These are phyloP conservation scores for Agelas oroides DNA, from an alignment of 37 sponge, comb jelly and placozoan species.

Conservation along the genomic window DNA sequence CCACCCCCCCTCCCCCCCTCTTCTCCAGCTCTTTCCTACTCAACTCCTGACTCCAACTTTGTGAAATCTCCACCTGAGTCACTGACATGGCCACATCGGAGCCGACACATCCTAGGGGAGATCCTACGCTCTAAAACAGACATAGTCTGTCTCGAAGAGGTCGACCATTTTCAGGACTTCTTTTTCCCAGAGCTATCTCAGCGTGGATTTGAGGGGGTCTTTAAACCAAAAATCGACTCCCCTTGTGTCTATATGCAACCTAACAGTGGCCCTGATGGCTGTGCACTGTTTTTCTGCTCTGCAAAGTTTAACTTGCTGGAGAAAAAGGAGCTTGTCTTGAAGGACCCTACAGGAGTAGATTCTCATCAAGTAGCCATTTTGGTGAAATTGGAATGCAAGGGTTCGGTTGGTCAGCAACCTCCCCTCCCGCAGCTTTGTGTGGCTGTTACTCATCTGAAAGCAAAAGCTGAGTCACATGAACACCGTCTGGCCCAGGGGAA, in stretches of 20 bases:
- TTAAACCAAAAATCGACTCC: constrained; percentile 53
- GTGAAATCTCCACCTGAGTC: constrained; percentile 18
- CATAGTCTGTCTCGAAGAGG: constrained; percentile 79
- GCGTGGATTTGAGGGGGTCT: constrained; percentile 61
- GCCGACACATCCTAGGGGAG: constrained; percentile 41
- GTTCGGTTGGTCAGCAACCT: not conserved
- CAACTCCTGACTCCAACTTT: constrained; percentile 39
- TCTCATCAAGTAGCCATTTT: constrained; percentile 66
- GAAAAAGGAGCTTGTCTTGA: constrained; percentile 34
- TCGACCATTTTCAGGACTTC: constrained; percentile 76
- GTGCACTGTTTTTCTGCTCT: constrained; percentile 74
- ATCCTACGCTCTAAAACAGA: constrained; percentile 62
- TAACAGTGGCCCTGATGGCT: constrained; percentile 85
- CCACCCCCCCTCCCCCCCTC: not conserved
- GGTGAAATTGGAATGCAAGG: constrained; percentile 25
- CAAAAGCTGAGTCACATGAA: constrained; percentile 21
- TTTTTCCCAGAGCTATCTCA: constrained; percentile 52
- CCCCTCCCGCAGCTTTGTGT: constrained; percentile 36
- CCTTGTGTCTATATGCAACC: constrained; percentile 51
- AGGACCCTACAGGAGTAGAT: not conserved
- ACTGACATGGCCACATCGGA: constrained; percentile 56
- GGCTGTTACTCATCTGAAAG: constrained; percentile 77
- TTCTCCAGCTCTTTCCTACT: constrained; percentile 27
- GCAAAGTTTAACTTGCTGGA: constrained; percentile 29
- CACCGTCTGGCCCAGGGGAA: constrained; percentile 55